Evolutionary conservation across 2,113 vertebrate species (phyloP), one percentile per base, ranked within the genome.

Genomic region (Petromus typicus): DNA sequence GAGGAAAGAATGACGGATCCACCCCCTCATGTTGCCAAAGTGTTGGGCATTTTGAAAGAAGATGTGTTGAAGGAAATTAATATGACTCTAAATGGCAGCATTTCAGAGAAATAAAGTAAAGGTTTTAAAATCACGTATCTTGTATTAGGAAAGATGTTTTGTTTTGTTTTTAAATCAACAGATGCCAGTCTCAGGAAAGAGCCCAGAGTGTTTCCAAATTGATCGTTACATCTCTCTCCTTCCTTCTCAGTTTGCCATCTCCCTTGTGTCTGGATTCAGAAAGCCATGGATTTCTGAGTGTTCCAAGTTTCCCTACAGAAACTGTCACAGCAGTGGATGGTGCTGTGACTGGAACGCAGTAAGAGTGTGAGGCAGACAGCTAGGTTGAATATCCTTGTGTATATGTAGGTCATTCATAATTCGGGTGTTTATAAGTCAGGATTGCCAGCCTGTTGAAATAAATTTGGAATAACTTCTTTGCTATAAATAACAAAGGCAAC

Each of bases 391-490:
- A 32, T 45, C 0, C 45, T 25, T 81, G 30, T 83, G 43, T 67
- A 54, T 57, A 90, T 78, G 34, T 86, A 84, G 86, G 75, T 96
- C 89, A 79, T 51, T 91, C 76, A 59, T 89, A 89, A 89, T 86
- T 86, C 94, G 83, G n/a, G 54, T 61, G 51, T 91, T 94, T 95
- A 30, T 81, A 95, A 76, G 43, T 91, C 91, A 73, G 25, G 79
- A 87, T 91, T 86, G 75, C 64, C 83, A 94, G 59, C 67, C 89
- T 73, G 51, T 85, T 87, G 89, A 94, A 97, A 96, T 96, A 95
- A 88, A 94, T 89, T 90, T 95, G 76, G 71, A 96, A 84, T 94
- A 89, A 87, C 64, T 96, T 95, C 86, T 94, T 87, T 91, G 61
- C 69, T 80, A 91, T 67, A 90, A 96, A 97, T 94, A 95, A 91